Evolutionary conservation across 2,888 invertebrate species (phyloP).

Genomic region (Tenodera sinensis): DNA sequence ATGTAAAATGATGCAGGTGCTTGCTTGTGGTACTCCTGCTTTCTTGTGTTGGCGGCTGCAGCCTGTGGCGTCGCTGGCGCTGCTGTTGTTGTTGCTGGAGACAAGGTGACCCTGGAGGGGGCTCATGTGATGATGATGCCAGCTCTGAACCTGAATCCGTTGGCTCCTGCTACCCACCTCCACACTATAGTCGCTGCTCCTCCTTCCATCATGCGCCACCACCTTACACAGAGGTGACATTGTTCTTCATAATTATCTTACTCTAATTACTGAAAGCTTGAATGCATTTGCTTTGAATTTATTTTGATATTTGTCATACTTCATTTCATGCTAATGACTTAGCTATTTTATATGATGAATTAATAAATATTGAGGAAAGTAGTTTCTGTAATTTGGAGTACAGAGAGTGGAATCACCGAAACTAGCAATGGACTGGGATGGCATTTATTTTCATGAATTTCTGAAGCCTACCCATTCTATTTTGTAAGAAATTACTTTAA

Average conservation of each 20-base stretch:
- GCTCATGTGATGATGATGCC: slow-evolving; percentile 50
- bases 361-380: no score
- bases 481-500: no score
- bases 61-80: slow-evolving; percentile 41
- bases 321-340: no score
- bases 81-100: slow-evolving; percentile 37
- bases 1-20: slow-evolving; percentile 47
- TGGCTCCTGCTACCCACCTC: slow-evolving; percentile 77
- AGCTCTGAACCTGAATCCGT: slow-evolving; percentile 74
- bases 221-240: slow-evolving; percentile 74
- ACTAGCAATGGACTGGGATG: no score
- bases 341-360: no score
- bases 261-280: neutral
- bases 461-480: no score
- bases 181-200: slow-evolving; percentile 78
- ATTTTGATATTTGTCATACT: neutral
- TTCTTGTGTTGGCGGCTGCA: slow-evolving; percentile 66
- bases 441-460: no score
- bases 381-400: no score
- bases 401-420: no score
- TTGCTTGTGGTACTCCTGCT: slow-evolving; percentile 66
- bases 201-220: slow-evolving; percentile 80
- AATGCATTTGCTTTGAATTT: neutral
- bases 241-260: neutral
- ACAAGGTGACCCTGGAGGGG: slow-evolving; percentile 48